Evolutionary conservation across 1,140 invertebrate species (phyloP).

Genomic region (Lasioglossum baleicum): DNA sequence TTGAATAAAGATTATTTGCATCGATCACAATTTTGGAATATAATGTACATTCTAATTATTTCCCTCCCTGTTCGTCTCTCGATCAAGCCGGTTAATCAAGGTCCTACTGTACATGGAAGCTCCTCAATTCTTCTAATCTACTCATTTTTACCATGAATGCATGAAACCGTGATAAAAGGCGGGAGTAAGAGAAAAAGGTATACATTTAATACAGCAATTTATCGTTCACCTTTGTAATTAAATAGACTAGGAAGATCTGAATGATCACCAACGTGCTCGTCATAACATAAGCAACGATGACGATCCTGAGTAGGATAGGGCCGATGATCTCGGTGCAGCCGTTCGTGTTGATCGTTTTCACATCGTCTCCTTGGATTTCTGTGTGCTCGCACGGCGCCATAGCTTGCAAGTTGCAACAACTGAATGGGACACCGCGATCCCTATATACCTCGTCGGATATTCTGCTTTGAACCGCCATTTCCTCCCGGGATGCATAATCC

Average conservation of each 20-base stretch:
- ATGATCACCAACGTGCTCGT: constrained; percentile 64
- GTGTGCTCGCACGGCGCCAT: constrained; percentile 65
- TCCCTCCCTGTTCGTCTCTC: too few species aligned
- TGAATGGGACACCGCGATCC: constrained; percentile 68
- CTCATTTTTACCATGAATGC: too few species aligned
- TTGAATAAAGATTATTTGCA: too few species aligned
- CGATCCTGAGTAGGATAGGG: constrained; percentile 65
- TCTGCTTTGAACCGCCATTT: constrained; percentile 42
- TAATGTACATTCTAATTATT: too few species aligned
- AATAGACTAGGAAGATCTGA: constrained; percentile 65
- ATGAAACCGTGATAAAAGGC: too few species aligned
- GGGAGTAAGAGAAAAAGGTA: too few species aligned
- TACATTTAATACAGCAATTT: not conserved
- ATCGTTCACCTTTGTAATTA: constrained; percentile 64
- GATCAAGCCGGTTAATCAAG: too few species aligned
- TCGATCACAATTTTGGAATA: too few species aligned
- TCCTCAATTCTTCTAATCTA: too few species aligned
- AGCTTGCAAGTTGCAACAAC: constrained; percentile 68
- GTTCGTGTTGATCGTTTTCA: constrained; percentile 67
- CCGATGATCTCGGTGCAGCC: constrained; percentile 69
- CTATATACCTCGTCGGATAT: constrained; percentile 61
- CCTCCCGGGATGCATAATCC: constrained; percentile 61
- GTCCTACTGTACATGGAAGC: too few species aligned
- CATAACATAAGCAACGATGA: constrained; percentile 69
- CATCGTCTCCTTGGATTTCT: constrained; percentile 56